Evolutionary conservation across 2,797 vertebrate genomes (phyloP), one percentile per base, ranked within the genome.

Genomic region (Loriculus beryllinus): DNA sequence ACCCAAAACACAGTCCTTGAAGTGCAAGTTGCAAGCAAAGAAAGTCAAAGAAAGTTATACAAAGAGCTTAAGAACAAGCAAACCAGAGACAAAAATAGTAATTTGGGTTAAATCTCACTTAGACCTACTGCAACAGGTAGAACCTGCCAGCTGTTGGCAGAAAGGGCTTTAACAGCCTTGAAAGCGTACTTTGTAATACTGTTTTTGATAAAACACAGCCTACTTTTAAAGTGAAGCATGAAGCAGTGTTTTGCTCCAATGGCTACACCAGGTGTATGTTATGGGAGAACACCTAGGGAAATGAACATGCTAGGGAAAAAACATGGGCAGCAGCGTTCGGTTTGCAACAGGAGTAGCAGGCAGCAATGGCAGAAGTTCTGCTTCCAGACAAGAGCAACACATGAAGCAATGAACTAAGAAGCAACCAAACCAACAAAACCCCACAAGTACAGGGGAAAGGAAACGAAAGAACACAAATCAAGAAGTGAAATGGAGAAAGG

Each of bases 11-110:
- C 1, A 71, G 57, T 35, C 79, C 75, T 87, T 92, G 79, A 94
- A 89, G 65, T 33, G 21, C 1, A 3, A 88, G 69, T 11, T 88
- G 65, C 62, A 81, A 83, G 85, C 4, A 8, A 80, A 88, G 45
- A 35, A 79, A 94, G 76, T 59, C 54, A 83, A 92, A 83, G 47
- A 67, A 91, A 95, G 59, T 84, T 77, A 84, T 52, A 88, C 48
- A 70, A 90, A 70, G 37, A 90, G 43, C 12, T 3, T 56, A 82
- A 82, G 52, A 89, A 80, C 31, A 68, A 84, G 90, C 16, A 77
- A 28, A 23, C 6, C 1, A 5, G 40, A 93, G 51, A 90, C 56
- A 84, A 84, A 77, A 91, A 26, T 13, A 92, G 10, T 72, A 75
- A 88, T 87, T 78, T 65, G 28, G 35, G 42, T 81, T 91, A 71